Evolutionary conservation across 2,888 invertebrate species (phyloP), one percentile per base, ranked within the genome.

Genomic region (Didymodactylos carnosus): DNA sequence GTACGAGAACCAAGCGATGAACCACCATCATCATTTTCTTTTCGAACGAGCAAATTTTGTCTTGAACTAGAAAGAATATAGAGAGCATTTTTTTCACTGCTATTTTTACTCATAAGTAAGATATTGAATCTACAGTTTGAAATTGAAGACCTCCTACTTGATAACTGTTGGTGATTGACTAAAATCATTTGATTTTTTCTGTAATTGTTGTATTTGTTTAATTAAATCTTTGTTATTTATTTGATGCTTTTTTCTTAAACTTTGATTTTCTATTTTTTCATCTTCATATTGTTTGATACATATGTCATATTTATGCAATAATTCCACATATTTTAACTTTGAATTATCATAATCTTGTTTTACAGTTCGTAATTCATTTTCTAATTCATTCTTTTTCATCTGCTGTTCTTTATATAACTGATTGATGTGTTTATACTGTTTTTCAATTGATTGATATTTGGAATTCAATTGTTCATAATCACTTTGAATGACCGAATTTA

Each of bases 191-290:
- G n/a, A n/a, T n/a, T n/a, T 77, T 70, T 80, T 80, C 73, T 81
- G 80, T 8, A 82, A 80, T 46, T 80, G 79, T 69, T 81, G 81
- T 41, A 83, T 76, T 77, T 83, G 82, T 39, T 82, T 76, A 19
- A 80, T 81, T 70, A 83, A 73, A 75, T 83, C 81, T 80, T 85
- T 85, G 29, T 86, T 77, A 75, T 84, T 83, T 46, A 84, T 82
- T 23, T 83, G 81, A 78, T 89, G 87, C 79, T 88, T 88, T 76
- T 87, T 85, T 78, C 87, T 87, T 1, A 87, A 82, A 3, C 89
- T 87, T 70, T 88, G 88, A 49, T 89, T 80, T 78, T 89, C 87
- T 72, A 86, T 85, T 72, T 86, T 85, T 19, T 89, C 84, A 16
- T 73, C 73, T 2, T 49, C 39, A 11, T 46, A 25, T 70, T 73